phyloP scores from a whole-genome alignment of 2,797 vertebrate species.

The Manis crassicaudata region DNA sequence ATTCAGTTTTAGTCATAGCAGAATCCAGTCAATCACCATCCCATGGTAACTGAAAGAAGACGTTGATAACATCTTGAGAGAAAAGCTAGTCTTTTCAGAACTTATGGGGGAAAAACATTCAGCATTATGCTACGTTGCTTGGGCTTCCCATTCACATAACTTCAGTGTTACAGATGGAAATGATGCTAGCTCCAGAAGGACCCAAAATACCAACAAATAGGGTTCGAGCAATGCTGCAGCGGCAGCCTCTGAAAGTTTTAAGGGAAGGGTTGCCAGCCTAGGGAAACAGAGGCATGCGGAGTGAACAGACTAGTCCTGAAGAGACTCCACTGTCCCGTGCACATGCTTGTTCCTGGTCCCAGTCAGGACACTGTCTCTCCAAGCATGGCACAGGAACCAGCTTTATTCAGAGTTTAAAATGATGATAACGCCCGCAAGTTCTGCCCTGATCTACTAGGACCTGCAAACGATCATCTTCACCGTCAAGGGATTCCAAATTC shows the following conservation, averaged over 20 bases:
- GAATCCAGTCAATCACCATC: conserved; percentile 70
- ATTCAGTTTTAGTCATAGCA: conserved; percentile 31
- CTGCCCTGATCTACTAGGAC: not conserved
- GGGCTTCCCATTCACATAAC: not conserved
- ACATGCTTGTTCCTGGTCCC: no score
- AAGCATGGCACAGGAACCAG: not conserved
- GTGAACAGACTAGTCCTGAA: not conserved
- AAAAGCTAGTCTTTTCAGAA: conserved; percentile 43
- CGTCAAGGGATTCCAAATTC: not conserved
- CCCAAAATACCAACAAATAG: conserved; percentile 30
- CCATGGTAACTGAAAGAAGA: conserved; percentile 61
- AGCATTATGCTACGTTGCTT: conserved; percentile 55
- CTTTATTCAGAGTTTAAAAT: not conserved
- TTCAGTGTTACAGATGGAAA: conserved; percentile 5
- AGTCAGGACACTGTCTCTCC: not conserved
- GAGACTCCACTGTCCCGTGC: not conserved
- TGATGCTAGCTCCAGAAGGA: conserved; percentile 31
- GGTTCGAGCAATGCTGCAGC: not conserved
- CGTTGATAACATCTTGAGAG: conserved; percentile 50
- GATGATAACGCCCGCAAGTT: not conserved
- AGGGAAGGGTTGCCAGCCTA: not conserved
- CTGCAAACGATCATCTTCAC: not conserved
- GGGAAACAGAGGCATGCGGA: not conserved
- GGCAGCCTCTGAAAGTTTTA: no score
- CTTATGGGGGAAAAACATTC: not conserved